phyloP scores from a whole-genome alignment of 2,888 invertebrate species.

The Melitaea athalia region DNA sequence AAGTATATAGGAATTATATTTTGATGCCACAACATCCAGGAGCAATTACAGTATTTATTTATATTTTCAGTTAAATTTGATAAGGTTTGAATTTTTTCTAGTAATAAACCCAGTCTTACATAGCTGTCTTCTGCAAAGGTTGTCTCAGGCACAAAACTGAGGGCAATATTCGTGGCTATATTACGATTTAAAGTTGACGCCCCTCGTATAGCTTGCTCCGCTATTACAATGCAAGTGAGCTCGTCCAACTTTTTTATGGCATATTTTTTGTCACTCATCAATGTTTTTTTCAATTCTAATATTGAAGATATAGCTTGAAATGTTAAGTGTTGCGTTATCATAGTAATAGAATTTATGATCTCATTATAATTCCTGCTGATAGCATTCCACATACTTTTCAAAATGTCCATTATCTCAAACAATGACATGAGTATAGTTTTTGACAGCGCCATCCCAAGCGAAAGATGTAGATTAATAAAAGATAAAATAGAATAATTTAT shows the following conservation, averaged over 20 bases:
- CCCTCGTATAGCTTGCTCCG: slow-evolving; percentile 86
- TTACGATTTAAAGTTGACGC: slow-evolving; percentile 84
- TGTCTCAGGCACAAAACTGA: slow-evolving; percentile 85
- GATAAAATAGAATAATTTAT: slow-evolving; percentile 80
- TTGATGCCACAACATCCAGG: slow-evolving; percentile 92
- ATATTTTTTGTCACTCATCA: slow-evolving; percentile 84
- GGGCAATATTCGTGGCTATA: slow-evolving; percentile 85
- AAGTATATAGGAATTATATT: slow-evolving; percentile 89
- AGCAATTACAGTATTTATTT: slow-evolving; percentile 85
- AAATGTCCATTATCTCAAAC: slow-evolving; percentile 90
- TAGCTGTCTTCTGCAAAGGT: slow-evolving; percentile 84
- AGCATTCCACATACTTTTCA: slow-evolving; percentile 88
- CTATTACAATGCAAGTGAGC: slow-evolving; percentile 88
- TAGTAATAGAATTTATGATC: slow-evolving; percentile 87
- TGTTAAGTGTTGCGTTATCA: slow-evolving; percentile 90
- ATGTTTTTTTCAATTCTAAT: slow-evolving; percentile 85
- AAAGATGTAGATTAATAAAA: slow-evolving; percentile 86
- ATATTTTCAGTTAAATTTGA: slow-evolving; percentile 83
- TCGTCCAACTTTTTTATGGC: slow-evolving; percentile 86
- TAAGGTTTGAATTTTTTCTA: slow-evolving; percentile 85
- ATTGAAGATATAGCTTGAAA: slow-evolving; percentile 88
- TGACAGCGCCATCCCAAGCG: slow-evolving; percentile 88
- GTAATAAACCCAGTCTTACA: slow-evolving; percentile 81
- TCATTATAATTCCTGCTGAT: slow-evolving; percentile 86
- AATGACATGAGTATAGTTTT: slow-evolving; percentile 88